These are phyloP conservation scores for Homalodisca vitripennis DNA, from an alignment of 1,140 invertebrate genomes.

Conservation along the genomic window DNA sequence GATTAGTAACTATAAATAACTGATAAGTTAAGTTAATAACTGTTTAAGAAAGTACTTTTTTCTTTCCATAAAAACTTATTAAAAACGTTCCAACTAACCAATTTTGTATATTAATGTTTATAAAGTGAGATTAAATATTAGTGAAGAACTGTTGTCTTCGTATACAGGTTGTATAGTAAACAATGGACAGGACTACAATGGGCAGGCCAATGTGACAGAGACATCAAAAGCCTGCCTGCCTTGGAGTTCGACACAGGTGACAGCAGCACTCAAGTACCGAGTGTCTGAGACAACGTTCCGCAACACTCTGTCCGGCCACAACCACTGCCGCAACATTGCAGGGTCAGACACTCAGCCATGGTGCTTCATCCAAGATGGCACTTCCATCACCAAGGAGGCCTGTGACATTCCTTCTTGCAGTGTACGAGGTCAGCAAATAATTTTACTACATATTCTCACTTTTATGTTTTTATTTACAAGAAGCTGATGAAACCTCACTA, in stretches of 20 bases:
- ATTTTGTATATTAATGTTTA: too few relatives aligned
- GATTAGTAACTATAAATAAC: too few relatives aligned
- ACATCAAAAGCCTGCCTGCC: slow-evolving; percentile 52
- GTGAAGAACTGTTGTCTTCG: too few relatives aligned
- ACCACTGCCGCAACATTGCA: slow-evolving; percentile 58
- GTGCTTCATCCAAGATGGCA: slow-evolving; percentile 51
- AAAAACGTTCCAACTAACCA: too few relatives aligned
- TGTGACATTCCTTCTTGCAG: slow-evolving; percentile 57
- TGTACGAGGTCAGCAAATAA: slow-evolving; percentile 32
- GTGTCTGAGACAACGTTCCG: slow-evolving; percentile 41
- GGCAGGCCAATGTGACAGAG: slow-evolving; percentile 53
- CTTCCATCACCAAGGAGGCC: slow-evolving; percentile 49
- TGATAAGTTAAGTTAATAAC: too few relatives aligned
- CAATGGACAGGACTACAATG: slow-evolving; percentile 53
- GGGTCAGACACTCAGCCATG: slow-evolving; percentile 55
- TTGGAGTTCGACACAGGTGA: slow-evolving; percentile 49
- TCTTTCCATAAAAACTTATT: too few relatives aligned
- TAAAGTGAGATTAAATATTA: too few relatives aligned
- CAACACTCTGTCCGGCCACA: slow-evolving; percentile 50
- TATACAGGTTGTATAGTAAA: slow-evolving; percentile 55
- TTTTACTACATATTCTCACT: too few relatives aligned
- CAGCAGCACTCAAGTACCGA: slow-evolving; percentile 46
- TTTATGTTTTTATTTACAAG: too few relatives aligned
- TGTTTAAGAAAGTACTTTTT: too few relatives aligned
- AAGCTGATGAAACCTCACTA: too few relatives aligned